These are phyloP conservation scores for Taphrorychus bicolor DNA, from an alignment of 2,888 invertebrate species.

Conservation along the genomic window DNA sequence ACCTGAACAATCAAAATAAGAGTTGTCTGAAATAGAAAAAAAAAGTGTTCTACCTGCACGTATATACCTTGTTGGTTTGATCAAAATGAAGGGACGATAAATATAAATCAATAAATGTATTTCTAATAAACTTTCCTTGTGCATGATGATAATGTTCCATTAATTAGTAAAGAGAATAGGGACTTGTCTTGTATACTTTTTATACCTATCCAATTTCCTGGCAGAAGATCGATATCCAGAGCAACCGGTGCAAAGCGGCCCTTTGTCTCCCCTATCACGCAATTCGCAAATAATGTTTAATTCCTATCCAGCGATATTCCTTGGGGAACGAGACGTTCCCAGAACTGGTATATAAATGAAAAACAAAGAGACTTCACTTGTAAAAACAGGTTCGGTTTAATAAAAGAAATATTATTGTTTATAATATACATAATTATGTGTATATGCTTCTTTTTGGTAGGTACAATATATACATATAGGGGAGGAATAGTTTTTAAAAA, in stretches of 20 bases:
- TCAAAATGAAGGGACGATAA: too few species aligned
- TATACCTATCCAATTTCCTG: neutral
- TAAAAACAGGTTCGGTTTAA: conserved; percentile 58
- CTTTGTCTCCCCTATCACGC: conserved; percentile 10
- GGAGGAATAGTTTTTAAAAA: conserved; percentile 12
- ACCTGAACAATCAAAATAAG: too few species aligned
- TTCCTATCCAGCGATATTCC: neutral
- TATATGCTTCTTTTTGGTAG: conserved; percentile 14
- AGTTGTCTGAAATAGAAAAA: too few species aligned
- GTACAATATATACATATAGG: conserved; percentile 37
- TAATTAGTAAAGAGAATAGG: neutral
- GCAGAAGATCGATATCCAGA: conserved; percentile 5
- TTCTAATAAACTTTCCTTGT: too few species aligned
- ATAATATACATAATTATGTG: conserved; percentile 53
- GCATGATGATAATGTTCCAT: too few species aligned
- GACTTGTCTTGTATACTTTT: neutral
- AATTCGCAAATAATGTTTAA: neutral
- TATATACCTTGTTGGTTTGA: too few species aligned
- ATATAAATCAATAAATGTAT: too few species aligned
- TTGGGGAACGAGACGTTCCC: too few species aligned
- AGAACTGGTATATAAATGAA: too few species aligned
- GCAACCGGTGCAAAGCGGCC: conserved; percentile 12
- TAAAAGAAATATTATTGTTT: conserved; percentile 49
- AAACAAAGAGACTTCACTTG: conserved; percentile 12
- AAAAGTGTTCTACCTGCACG: too few species aligned